Percentiles rank a stretch among this genome's conserved stretches.
phyloP scores from a whole-genome alignment of 2,797 vertebrate genomes.

The Acanthis flammea region DNA sequence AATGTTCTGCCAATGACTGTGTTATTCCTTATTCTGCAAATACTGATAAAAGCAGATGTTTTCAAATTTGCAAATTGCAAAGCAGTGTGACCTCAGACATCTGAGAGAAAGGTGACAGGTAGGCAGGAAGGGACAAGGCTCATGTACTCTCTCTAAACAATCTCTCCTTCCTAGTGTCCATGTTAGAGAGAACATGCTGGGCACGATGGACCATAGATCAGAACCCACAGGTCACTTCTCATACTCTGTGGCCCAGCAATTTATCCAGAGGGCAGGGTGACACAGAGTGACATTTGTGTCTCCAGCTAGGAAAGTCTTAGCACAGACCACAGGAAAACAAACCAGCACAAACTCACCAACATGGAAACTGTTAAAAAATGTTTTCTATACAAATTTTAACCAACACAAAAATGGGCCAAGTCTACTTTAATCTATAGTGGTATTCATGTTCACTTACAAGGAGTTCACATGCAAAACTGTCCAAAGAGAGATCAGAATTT shows the following conservation, averaged over 20 bases:
- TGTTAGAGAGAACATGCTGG: neutral
- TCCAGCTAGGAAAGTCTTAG: neutral
- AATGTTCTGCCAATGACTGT: neutral
- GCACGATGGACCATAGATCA: neutral
- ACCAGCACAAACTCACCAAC: neutral
- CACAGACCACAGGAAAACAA: neutral
- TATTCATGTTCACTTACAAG: neutral
- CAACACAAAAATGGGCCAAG: neutral
- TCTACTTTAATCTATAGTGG: neutral
- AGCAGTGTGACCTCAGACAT: neutral
- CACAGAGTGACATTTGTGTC: neutral
- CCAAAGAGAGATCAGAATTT: neutral
- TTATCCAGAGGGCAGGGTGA: neutral
- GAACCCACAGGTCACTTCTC: neutral
- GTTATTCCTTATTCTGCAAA: neutral
- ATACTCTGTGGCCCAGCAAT: accelerated
- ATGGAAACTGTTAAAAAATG: neutral
- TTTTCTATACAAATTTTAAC: neutral
- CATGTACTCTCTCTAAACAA: neutral
- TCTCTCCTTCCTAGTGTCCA: neutral
- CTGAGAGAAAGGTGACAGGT: neutral
- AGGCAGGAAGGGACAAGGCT: neutral
- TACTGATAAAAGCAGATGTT: neutral
- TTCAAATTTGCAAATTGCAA: neutral
- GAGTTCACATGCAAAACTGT: neutral